Evolutionary conservation across 2,113 vertebrate species (phyloP), one percentile per base, ranked within the genome.

Genomic region (Strix aluco): DNA sequence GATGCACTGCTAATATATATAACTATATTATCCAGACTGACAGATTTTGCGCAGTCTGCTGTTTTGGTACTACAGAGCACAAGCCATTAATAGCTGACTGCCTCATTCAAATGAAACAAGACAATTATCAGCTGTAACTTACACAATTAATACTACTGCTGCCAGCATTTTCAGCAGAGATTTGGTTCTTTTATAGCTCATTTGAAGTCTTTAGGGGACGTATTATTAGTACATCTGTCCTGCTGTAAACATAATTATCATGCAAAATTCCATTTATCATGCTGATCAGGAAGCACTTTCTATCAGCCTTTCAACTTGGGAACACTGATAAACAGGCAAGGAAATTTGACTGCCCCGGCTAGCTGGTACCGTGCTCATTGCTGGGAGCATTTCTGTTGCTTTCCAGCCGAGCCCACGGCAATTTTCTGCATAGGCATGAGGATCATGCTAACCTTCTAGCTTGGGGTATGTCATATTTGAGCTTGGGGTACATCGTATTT

Each of bases 71-170:
- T 77, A 92, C 29, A 82, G 74, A 93, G 49, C 26, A 2, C 67
- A 92, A 90, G 49, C 83, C 91, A 84, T 87, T 92, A 96, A 95
- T 85, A 96, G 94, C 86, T 83, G 85, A 88, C 83, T 95, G 96
- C 75, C 79, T 94, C 90, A 57, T 81, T 91, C 86, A 97, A 78
- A 95, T 65, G 84, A 94, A 94, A 94, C 84, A 92, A 96, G 90
- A 90, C 95, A 95, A 96, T 95, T 96, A 97, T 87, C 92, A 96
- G 81, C 95, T 96, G 91, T 93, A 96, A 96, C 94, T 95, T 84
- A 83, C 82, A 96, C 92, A 96, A 95, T 97, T 94, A 94, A 95
- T 88, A 95, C 78, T 70, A 94, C 88, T 90, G 90, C 94, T 96
- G 91, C 91, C 95, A 96, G 88, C 88, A 88, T 81, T 96, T 97